Evolutionary conservation across 2,888 invertebrate species (phyloP), one percentile per base, ranked within the genome.

Genomic region (Coecobrya sp.): DNA sequence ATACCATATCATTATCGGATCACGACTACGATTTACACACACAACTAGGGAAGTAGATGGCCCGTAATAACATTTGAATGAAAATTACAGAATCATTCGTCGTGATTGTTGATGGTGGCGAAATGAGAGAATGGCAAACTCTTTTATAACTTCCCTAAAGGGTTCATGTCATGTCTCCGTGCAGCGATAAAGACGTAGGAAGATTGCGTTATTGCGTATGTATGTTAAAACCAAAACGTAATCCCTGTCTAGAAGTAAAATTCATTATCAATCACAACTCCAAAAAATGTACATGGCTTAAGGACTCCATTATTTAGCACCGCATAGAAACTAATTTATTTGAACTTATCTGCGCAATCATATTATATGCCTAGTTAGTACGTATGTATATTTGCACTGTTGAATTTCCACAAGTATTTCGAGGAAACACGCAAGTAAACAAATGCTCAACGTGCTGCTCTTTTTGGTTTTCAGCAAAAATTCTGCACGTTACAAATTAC

Each of bases 11-110:
- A 76, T 49, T 76, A 76, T 22, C 19, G 76, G 76, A 76, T 76
- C 76, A 76, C 76, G 76, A 76, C 49, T 25, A 76, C 76, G 49
- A 76, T 30, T 76, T 76, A 45, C 22, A 76, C 49, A 76, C 45
- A 19, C 10, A 25, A 45, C 42, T 45, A 1, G 19, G 16, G 7
- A 73, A 42, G 8, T 10, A 73, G 73, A n/a, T 73, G 73, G 22
- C 3, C 22, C 13, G 49, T 76, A 49, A 42, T 73, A 73, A 42
- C 36, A n/a, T 36, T 25, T 73, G 70, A 73, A 42, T 42, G 70
- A 19, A 73, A 73, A 42, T 36, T 19, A 19, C 70, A 73, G 19
- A 73, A 36, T 42, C 30, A n/a, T 19, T 73, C 19, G n/a, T 30
- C 36, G 42, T 73, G 70, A 42, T 42, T 42, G 36, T 1, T 19